Evolutionary conservation across 2,113 vertebrate species (phyloP).

Genomic region (Grallaria varia): DNA sequence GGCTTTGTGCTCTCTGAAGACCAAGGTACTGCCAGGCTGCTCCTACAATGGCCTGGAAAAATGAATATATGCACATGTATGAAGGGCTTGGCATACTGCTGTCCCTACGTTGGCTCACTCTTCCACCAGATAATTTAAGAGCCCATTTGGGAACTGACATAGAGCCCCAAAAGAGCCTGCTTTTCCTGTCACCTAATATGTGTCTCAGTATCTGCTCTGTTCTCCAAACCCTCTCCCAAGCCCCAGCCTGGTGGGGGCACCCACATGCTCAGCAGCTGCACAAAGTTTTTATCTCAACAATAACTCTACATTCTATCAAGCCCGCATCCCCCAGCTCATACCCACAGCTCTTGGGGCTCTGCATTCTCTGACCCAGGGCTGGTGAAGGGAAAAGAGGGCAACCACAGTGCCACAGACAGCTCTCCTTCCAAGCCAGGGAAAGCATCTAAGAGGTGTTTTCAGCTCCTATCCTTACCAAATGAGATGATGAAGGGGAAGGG

Average conservation of each 20-base stretch:
- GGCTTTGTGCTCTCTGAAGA: neutral
- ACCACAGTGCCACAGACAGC: neutral
- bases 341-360: neutral
- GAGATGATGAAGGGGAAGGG: neutral
- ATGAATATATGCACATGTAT: neutral
- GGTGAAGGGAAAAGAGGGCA: neutral
- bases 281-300: neutral
- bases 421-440: neutral
- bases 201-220: neutral
- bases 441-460: neutral
- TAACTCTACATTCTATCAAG: neutral
- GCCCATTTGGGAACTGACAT: neutral
- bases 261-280: neutral
- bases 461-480: neutral
- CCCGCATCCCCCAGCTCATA: neutral
- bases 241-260: accelerated
- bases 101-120: neutral
- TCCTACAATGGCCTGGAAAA: neutral
- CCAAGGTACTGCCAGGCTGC: neutral
- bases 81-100: neutral
- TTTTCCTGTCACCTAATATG: neutral
- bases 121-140: neutral
- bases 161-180: neutral
- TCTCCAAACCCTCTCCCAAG: neutral
- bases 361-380: neutral